phyloP scores from a whole-genome alignment of 2,888 invertebrate species.

The Clostera curtula region DNA sequence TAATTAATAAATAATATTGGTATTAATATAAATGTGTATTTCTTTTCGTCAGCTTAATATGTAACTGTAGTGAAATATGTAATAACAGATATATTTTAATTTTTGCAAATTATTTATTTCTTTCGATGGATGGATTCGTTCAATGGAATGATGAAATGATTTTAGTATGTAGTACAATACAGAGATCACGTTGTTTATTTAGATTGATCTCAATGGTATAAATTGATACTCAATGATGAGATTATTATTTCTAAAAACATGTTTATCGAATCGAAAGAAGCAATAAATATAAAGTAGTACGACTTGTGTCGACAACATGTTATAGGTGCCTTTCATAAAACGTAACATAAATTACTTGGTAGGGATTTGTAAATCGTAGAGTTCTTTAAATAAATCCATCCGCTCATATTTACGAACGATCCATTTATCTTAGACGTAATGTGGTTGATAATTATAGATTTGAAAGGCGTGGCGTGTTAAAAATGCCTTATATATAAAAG shows the following conservation, averaged over 20 bases:
- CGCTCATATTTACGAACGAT: slow-evolving; percentile 43
- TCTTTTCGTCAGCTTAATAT: too few relatives aligned
- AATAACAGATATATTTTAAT: too few relatives aligned
- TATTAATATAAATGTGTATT: too few relatives aligned
- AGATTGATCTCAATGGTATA: slow-evolving; percentile 27
- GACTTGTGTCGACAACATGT: slow-evolving; percentile 59
- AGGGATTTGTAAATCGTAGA: slow-evolving; percentile 60
- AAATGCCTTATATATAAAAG: too few relatives aligned
- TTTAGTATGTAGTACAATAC: too few relatives aligned
- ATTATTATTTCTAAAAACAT: slow-evolving; percentile 12
- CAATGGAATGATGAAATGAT: too few relatives aligned
- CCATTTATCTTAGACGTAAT: slow-evolving; percentile 27
- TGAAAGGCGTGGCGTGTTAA: too few relatives aligned
- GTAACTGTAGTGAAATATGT: too few relatives aligned
- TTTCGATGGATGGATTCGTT: too few relatives aligned
- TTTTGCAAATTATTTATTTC: too few relatives aligned
- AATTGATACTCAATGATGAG: slow-evolving; percentile 13
- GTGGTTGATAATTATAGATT: slow-evolving; percentile 27
- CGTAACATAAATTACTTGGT: slow-evolving; percentile 47
- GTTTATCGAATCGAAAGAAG: slow-evolving; percentile 41
- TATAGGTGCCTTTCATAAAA: slow-evolving; percentile 70
- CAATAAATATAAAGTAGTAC: slow-evolving; percentile 48
- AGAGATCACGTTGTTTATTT: slow-evolving; percentile 2
- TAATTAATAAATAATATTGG: too few relatives aligned
- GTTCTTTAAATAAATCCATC: slow-evolving; percentile 63